Evolutionary conservation across 1,140 invertebrate genomes (phyloP), one percentile per base, ranked within the genome.

Genomic region (Drosophila athabasca): DNA sequence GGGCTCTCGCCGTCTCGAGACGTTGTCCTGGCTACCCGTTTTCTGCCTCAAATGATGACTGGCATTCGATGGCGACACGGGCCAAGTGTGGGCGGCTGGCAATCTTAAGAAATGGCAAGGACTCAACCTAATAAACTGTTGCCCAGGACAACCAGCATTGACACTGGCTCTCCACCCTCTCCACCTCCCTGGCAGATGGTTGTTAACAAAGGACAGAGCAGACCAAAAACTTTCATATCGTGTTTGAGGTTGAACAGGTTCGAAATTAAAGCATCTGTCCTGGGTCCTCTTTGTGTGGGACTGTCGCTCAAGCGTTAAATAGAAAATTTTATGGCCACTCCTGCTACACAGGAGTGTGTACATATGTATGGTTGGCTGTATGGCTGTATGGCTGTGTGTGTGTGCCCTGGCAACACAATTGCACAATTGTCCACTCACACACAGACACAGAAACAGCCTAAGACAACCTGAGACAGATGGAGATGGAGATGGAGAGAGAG

Each of bases 51-150:
- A 68, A 68, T 73, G 68, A 81, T 58, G 62, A 68, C 75, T 69
- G 79, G 45, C 79, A 74, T 81, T 66, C 45, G 67, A 73, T 43
- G 53, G 60, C 65, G 53, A 50, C 67, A 50, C 48, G 15, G 48
- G 11, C 11, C 15, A 31, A 39, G 39, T 44, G 54, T 44, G 45
- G 24, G 57, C 7, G 13, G 53, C 58, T 49, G 68, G 62, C 78
- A 80, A 88, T 87, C 82, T 87, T 87, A 82, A 88, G 82, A 78
- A 85, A 75, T 45, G 69, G 66, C 84, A 84, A 83, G 72, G 82
- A 85, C 74, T 83, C 79, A 85, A 87, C 82, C 83, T 88, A 87
- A 87, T 87, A 87, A 88, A 87, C 66, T 73, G 83, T 87, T 87
- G 83, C 71, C 83, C 62, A 49, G 78, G 79, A 83, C 82, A 62